Evolutionary conservation across 2,888 invertebrate genomes (phyloP), one percentile per base, ranked within the genome.

Genomic region (Zaprionus bogoriensis): DNA sequence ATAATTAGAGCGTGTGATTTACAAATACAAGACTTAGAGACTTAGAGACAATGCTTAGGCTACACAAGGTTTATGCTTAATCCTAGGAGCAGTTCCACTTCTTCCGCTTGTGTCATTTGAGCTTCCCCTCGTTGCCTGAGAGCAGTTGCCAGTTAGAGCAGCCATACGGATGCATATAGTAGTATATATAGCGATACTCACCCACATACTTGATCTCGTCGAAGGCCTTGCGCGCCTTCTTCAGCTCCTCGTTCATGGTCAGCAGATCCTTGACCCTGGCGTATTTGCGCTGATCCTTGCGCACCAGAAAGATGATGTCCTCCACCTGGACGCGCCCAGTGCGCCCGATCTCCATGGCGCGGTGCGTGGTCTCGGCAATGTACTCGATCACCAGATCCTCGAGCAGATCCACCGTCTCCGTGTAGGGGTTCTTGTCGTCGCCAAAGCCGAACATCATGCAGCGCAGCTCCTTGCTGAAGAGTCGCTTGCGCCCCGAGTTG

Each of bases 361-460:
- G 96, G 71, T 95, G 95, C 1, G 96, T 96, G 92, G 97, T 98
- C 92, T 99, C 98, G 1, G 97, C 97, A 23, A 99, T 97, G 90
- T 98, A 99, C 92, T 99, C 98, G 76, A 99, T 97, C 0, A 99
- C 99, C 44, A 99, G 92, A 91, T 99, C 99, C 92, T 99, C 99
- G 46, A 99, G 92, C 44, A 99, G 93, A 90, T 99, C 99, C 0
- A 99, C 98, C 89, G 98, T 98, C 92, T 99, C 99, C 1, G 99
- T 99, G 88, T 98, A 99, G 0, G 99, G 99, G 92, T 99, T 99
- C 90, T 98, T 98, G 89, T 99, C 99, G 91, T 99, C 99, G 3
- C 99, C 99, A 92, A 99, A 99, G 0, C 99, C 99, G 90, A 98
- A 99, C 98, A 99, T 98, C 99, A 99, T 99, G 82, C 98, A 97